phyloP scores from a whole-genome alignment of 2,113 vertebrate genomes.

The Bettongia penicillata region DNA sequence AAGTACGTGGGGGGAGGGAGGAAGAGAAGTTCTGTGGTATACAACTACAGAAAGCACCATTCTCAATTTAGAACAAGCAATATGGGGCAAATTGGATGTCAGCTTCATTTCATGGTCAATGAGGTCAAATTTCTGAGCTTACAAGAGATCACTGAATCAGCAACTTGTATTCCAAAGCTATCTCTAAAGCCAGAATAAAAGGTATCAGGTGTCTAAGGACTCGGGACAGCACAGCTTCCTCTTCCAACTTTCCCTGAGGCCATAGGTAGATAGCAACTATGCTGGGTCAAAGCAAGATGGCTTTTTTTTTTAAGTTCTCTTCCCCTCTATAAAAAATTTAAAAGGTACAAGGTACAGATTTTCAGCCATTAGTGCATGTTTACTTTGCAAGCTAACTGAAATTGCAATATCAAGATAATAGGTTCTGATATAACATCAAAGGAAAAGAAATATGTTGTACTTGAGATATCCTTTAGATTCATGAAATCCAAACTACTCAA shows the following conservation, averaged over 20 bases:
- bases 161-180: constrained; percentile 45
- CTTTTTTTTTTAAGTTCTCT: background rate
- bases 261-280: background rate
- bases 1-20: background rate
- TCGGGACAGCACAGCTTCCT: constrained; percentile 12
- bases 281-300: background rate
- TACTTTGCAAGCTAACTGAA: background rate
- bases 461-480: background rate
- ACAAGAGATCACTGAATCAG: constrained; percentile 38
- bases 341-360: background rate
- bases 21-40: background rate
- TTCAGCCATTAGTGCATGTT: background rate
- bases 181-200: constrained; percentile 42
- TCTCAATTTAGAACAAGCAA: background rate
- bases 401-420: background rate
- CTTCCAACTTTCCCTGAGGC: constrained; percentile 24
- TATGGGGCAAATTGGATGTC: constrained; percentile 17
- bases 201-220: constrained; percentile 20
- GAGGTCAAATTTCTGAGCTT: constrained; percentile 43
- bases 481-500: background rate
- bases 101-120: constrained; percentile 32
- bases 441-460: background rate
- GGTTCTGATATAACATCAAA: background rate
- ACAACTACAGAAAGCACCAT: background rate
- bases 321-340: no score